Percentiles rank a stretch among this genome's conserved stretches.
phyloP scores from a whole-genome alignment of 2,113 vertebrate species.

The Nesogale talazaci region DNA sequence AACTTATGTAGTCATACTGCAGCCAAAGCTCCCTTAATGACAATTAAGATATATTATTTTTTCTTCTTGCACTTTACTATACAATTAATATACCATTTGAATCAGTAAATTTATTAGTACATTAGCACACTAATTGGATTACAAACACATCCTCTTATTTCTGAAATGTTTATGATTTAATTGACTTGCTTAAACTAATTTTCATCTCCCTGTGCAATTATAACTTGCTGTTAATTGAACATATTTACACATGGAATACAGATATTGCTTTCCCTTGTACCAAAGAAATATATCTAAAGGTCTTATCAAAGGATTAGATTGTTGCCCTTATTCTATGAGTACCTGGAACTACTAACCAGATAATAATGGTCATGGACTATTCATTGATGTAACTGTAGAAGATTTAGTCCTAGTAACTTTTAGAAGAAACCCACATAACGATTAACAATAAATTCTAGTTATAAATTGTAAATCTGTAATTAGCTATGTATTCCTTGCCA shows the following conservation, averaged over 20 bases:
- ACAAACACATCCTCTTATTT: constrained; percentile 84
- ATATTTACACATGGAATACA: constrained; percentile 83
- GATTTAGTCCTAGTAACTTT: constrained; percentile 48
- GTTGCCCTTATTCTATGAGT: constrained; percentile 25
- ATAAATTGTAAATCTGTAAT: constrained; percentile 45
- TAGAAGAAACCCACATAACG: not conserved
- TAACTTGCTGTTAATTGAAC: constrained; percentile 82
- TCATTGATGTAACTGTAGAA: constrained; percentile 46
- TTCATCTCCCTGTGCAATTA: constrained; percentile 83
- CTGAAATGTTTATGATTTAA: constrained; percentile 85
- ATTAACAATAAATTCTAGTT: not conserved
- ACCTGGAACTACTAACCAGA: constrained; percentile 26
- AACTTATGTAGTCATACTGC: constrained; percentile 75
- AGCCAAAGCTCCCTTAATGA: constrained; percentile 78
- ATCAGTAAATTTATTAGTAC: constrained; percentile 83
- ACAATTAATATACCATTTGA: constrained; percentile 84
- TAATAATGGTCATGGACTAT: constrained; percentile 57
- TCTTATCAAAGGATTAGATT: constrained; percentile 47
- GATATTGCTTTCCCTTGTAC: constrained; percentile 64
- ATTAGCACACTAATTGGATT: constrained; percentile 86
- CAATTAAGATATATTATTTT: constrained; percentile 80
- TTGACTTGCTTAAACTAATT: constrained; percentile 86
- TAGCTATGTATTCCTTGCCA: constrained; percentile 45
- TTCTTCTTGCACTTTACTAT: constrained; percentile 75
- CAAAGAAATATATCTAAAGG: constrained; percentile 50